These are phyloP conservation scores for Ornithoptera alexandrae DNA, from an alignment of 2,888 invertebrate species.

Conservation along the genomic window DNA sequence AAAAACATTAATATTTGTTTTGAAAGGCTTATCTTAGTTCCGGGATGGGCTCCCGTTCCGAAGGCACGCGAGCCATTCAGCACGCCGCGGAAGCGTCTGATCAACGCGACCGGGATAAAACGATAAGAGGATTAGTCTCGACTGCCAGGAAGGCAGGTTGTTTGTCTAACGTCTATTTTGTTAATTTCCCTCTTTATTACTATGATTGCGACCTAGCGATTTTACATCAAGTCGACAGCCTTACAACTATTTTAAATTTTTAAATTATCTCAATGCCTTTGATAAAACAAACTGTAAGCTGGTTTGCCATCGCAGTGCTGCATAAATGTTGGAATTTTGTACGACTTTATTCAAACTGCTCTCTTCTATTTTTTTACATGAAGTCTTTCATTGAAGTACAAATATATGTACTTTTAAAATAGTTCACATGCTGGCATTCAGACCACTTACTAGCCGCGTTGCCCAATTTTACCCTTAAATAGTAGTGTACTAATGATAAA, in stretches of 20 bases:
- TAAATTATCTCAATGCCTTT: background rate
- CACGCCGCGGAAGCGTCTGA: conserved; percentile 49
- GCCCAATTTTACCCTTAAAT: too few species aligned
- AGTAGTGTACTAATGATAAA: too few species aligned
- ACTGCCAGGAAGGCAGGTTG: conserved; percentile 41
- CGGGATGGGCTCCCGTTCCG: conserved; percentile 26
- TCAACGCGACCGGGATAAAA: conserved; percentile 48
- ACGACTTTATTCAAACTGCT: too few species aligned
- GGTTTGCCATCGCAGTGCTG: too few species aligned
- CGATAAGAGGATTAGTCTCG: conserved; percentile 59
- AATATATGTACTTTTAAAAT: too few species aligned
- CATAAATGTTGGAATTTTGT: too few species aligned
- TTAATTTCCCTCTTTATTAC: conserved; percentile 49
- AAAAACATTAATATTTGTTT: conserved; percentile 45
- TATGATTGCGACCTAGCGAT: conserved; percentile 27
- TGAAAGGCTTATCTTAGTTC: conserved; percentile 46
- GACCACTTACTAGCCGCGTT: too few species aligned
- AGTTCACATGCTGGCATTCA: too few species aligned
- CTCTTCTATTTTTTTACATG: too few species aligned
- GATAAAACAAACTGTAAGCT: too few species aligned
- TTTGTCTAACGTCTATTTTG: conserved; percentile 52
- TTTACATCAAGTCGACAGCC: background rate
- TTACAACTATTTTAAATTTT: background rate
- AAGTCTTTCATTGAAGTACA: too few species aligned
- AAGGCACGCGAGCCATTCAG: conserved; percentile 31